Evolutionary conservation across 2,888 invertebrate species (phyloP), one percentile per base, ranked within the genome.

Genomic region (Erebia epiphron): DNA sequence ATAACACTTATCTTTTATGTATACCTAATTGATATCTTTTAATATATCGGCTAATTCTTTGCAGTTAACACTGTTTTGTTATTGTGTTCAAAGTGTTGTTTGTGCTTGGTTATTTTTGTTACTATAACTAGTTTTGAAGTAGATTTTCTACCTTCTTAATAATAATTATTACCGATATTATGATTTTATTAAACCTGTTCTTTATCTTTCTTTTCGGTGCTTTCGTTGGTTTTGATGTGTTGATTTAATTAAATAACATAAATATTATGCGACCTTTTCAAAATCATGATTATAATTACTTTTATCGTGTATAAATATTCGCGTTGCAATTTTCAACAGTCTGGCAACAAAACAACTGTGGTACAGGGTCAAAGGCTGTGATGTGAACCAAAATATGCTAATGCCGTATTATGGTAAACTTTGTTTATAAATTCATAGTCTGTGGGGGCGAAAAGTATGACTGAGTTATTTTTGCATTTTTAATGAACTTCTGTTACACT

Each of bases 1-100:
- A 70, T 70, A 70, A 70, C 50, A 46, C 35, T 35, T 71, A 69
- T 71, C 68, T 68, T 21, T 68, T 66, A 60, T 49, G 65, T 65
- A 65, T 50, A 46, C 46, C 46, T 46, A n/a, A 41, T 43, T 43
- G n/a, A 60, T 71, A 54, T 66, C 73, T 71, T 66, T 18, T 66
- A 43, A 70, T 57, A 26, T 68, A 66, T 62, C 21, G 62, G 9
- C 49, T 49, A 62, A 62, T 49, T 62, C 35, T 62, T 62, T 62
- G 62, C 49, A 62, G 62, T 62, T 49, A 18, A 49, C 49, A 18
- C 9, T 9, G 14, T 43, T 18, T 49, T 21, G 18, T 62, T 49
- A 21, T 49, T 62, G 62, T 62, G 60, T 7, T 41, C 21, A 46
- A 61, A 46, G 43, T 61, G 61, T 16, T 61, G 43, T 41, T 18